Evolutionary conservation across 2,113 vertebrate species (phyloP).

Genomic region (Dicrurus megarhynchus): DNA sequence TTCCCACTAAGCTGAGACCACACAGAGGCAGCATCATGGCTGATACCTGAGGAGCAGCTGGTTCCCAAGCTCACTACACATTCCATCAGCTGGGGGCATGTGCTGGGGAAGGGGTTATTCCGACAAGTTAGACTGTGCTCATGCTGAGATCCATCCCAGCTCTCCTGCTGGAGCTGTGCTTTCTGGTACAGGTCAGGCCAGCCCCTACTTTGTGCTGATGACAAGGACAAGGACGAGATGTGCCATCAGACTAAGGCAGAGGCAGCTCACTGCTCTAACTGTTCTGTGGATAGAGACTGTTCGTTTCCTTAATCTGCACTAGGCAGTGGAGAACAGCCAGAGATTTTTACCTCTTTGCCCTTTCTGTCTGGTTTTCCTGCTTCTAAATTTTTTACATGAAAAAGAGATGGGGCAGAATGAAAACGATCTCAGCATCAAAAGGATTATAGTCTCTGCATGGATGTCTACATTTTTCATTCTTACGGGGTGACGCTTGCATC

Average conservation of each 20-base stretch:
- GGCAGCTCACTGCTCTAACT: not conserved
- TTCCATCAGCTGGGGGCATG: not conserved
- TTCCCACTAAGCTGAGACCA: not conserved
- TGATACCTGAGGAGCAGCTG: not conserved
- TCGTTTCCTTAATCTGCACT: not conserved
- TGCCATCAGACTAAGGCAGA: not conserved
- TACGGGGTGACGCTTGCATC: not conserved
- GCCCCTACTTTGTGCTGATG: not conserved
- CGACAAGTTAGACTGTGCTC: not conserved
- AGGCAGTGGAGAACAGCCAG: not conserved
- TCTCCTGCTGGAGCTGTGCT: not conserved
- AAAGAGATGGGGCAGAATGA: not conserved
- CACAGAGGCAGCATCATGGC: accelerated
- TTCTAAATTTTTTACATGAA: not conserved
- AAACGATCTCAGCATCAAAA: not conserved
- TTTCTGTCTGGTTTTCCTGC: not conserved
- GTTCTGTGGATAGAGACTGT: not conserved
- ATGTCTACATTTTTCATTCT: not conserved
- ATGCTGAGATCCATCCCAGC: not conserved
- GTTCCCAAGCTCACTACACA: not conserved
- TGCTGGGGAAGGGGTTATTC: not conserved
- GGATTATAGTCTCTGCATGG: not conserved
- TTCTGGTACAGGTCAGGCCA: not conserved
- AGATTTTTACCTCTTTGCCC: not conserved
- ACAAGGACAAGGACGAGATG: not conserved